Conservation (phyloP, 2,797 vertebrate species). For the Hoplostethus atlanticus region DNA sequence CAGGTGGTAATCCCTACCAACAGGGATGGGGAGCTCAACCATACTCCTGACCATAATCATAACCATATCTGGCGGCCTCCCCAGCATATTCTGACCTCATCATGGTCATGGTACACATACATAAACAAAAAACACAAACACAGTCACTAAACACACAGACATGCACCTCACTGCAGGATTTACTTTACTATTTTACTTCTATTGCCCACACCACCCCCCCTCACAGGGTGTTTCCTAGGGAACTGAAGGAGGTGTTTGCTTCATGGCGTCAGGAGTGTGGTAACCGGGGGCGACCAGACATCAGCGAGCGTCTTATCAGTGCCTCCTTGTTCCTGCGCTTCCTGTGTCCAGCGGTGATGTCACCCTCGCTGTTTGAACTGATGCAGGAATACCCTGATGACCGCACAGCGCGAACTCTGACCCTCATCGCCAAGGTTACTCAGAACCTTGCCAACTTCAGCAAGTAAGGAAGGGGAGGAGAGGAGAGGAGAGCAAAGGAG, state of each 20-base stretch:
- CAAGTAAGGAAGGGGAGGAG: slow-evolving; percentile 81
- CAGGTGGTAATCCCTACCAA: too few relatives aligned
- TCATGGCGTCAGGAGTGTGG: slow-evolving; percentile 96
- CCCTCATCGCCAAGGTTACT: slow-evolving; percentile 96
- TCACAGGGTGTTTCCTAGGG: slow-evolving; percentile 92
- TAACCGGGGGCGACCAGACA: slow-evolving; percentile 91
- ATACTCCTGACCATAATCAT: too few relatives aligned
- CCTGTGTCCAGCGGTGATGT: slow-evolving; percentile 97
- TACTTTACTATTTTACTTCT: too few relatives aligned
- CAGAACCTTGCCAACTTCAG: slow-evolving; percentile 98
- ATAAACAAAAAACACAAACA: too few relatives aligned
- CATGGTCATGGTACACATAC: too few relatives aligned
- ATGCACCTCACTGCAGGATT: too few relatives aligned
- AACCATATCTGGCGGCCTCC: too few relatives aligned
- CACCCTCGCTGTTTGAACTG: slow-evolving; percentile 94
- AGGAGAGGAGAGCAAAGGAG: too few relatives aligned
- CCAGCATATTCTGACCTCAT: too few relatives aligned
- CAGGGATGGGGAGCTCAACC: too few relatives aligned
- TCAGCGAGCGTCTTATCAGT: slow-evolving; percentile 95
- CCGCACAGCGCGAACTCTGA: slow-evolving; percentile 92
- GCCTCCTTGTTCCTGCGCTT: slow-evolving; percentile 96
- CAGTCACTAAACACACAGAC: too few relatives aligned
- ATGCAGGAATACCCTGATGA: slow-evolving; percentile 96
- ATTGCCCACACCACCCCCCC: neutral
- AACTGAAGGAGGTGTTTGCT: slow-evolving; percentile 96